Base-by-base conservation (phyloP, 2,797 vertebrate species). In the Poliocrania exsul region DNA sequence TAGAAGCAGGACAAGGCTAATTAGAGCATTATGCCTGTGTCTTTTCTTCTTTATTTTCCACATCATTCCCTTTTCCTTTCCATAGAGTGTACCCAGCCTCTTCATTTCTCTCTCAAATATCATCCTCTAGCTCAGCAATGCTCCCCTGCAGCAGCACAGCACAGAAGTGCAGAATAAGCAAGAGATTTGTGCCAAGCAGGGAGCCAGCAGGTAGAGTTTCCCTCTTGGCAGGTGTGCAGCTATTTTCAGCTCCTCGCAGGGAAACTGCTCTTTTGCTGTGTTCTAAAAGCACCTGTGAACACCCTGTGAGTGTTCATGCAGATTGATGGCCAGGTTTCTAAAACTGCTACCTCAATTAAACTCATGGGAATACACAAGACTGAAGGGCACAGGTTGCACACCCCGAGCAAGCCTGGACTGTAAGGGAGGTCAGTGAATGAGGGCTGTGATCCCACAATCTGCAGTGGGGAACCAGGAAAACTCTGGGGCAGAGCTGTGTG, bases 1-100 rank as follows among this genome's bases (percentile, higher is more conserved):
- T 91, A 94, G 91, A 97, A 95, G 92, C 95, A 96, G 91, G 90
- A 94, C 92, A 95, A 90, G 90, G 78, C 95, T 95, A 96, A 92
- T 96, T 93, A 97, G 82, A 78, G 86, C 82, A 96, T 93, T 81
- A 75, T 62, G 56, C 37, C 75, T 94, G 11, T 78, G 49, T 42
- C 69, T 92, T 95, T 91, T 85, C 88, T 95, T 75, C 58, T 94
- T 80, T 80, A 77, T 81, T 93, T 97, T 94, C 79, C 47, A 72
- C 58, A 94, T 90, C 57, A 64, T 90, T 90, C 92, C 92, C 77
- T 72, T 37, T 75, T 57, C 53, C 35, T 25, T 89, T 33, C 74
- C 86, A 73, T 81, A 73, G 70, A 96, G 85, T 20, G 50, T 54
- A 95, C 75, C 64, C 94, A 96, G 86, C 82, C 74, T 90, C 64